Conservation (phyloP, 2,888 invertebrate genomes). For the Cactoblastis cactorum region DNA sequence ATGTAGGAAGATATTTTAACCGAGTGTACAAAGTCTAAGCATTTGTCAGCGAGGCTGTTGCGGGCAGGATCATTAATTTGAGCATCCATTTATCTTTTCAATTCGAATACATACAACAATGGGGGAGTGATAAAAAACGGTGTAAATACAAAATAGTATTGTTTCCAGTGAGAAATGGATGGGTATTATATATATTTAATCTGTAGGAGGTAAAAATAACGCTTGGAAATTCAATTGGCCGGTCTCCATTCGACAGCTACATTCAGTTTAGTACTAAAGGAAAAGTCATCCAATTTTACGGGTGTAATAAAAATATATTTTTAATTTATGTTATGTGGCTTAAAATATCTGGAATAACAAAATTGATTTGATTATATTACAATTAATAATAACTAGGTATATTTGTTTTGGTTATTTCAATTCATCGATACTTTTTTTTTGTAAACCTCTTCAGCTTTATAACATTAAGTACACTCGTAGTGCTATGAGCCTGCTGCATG, state of each 20-base stretch:
- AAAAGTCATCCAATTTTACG: background rate
- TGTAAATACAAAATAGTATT: conserved; percentile 37
- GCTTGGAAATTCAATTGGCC: background rate
- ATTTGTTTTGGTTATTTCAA: no score
- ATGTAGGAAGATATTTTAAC: background rate
- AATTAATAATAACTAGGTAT: no score
- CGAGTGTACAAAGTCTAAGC: conserved; percentile 47
- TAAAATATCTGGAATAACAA: no score
- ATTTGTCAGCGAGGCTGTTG: conserved; percentile 45
- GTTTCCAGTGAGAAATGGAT: conserved; percentile 20
- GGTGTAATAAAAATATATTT: background rate
- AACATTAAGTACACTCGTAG: no score
- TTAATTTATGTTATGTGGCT: no score
- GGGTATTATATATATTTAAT: conserved; percentile 14
- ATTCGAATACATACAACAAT: conserved; percentile 51
- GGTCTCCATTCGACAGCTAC: background rate
- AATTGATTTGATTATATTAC: no score
- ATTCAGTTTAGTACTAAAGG: background rate
- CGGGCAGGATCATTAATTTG: conserved; percentile 53
- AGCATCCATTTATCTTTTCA: conserved; percentile 49
- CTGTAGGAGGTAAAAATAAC: conserved; percentile 3
- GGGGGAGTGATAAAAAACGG: conserved; percentile 44
- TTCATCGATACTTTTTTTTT: no score
- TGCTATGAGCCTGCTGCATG: no score
- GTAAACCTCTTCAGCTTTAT: no score